Base-by-base conservation (phyloP, 2,797 vertebrate genomes). In the Microctenopoma lineatum region DNA sequence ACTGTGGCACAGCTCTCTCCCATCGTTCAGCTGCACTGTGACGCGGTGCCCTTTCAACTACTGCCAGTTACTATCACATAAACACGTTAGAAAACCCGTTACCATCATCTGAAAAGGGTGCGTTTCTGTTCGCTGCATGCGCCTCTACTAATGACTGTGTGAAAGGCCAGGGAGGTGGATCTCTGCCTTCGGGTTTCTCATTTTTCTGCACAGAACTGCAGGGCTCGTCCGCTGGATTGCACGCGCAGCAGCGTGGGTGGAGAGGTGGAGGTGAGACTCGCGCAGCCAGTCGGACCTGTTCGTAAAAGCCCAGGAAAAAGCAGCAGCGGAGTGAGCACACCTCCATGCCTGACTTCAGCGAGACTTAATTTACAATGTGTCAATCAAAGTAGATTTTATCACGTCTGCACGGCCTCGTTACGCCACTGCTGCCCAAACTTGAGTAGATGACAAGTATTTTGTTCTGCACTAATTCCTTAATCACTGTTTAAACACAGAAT, bases 81-180 rank as follows among this genome's bases (percentile, higher is more conserved):
- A 61, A 50, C 59, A 66, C 74, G 55, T 66, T 32, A 41, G 64
- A 69, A 50, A 41, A 47, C 6, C 16, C 7, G 50, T 13, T 46
- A 38, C 77, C 66, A 70, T 73, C 60, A 63, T 72, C 61, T 66
- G 68, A 81, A 29, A 12, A 9, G 44, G 66, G 70, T 1, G 39
- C 66, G 34, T 39, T 59, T 47, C 54, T 66, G 59, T 54, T 10
- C 44, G 65, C 63, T 62, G 72, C 58, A 59, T 63, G 75, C 55
- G 65, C 65, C 70, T 44, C 62, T 72, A 79, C 84, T 87, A 90
- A 90, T 88, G 83, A 84, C 69, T 75, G 87, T 29, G 91, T 85
- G 83, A 89, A 89, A 73, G 80, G 72, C 59, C 16, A 38, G 71
- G 52, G 76, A 81, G 81, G 59, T 18, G 62, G 69, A 73, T 70